Evolutionary conservation across 2,113 vertebrate genomes (phyloP).

Genomic region (Triplophysa tibetana): DNA sequence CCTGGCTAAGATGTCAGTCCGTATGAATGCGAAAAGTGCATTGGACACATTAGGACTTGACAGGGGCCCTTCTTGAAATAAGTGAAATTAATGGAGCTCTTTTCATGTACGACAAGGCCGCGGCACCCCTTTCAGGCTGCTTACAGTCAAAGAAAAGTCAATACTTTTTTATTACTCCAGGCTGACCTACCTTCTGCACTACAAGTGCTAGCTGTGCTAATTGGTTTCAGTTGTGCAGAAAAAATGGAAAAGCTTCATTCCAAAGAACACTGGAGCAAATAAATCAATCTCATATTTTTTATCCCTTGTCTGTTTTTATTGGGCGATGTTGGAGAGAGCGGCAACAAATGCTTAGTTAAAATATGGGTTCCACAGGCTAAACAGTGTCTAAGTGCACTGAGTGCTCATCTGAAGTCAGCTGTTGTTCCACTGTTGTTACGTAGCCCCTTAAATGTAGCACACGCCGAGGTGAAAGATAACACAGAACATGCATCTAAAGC

Average conservation of each 20-base stretch:
- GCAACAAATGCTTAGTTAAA: constrained; percentile 71
- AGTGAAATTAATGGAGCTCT: constrained; percentile 91
- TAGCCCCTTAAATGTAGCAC: constrained; percentile 29
- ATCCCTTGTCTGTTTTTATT: constrained; percentile 72
- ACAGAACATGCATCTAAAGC: constrained; percentile 4
- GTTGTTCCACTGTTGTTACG: constrained; percentile 16
- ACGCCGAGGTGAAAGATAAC: constrained; percentile 4
- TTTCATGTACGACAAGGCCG: constrained; percentile 87
- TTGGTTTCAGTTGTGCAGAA: constrained; percentile 82
- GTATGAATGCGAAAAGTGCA: constrained; percentile 81
- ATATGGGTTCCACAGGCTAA: constrained; percentile 16
- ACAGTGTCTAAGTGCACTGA: constrained; percentile 36
- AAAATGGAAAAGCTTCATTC: constrained; percentile 80
- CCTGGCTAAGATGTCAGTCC: constrained; percentile 76
- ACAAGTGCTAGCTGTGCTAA: constrained; percentile 85
- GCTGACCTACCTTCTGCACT: constrained; percentile 87
- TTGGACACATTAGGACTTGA: constrained; percentile 85
- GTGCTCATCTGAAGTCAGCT: constrained; percentile 29
- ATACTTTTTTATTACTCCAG: constrained; percentile 91
- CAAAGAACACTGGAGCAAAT: constrained; percentile 84
- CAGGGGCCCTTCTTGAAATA: constrained; percentile 85
- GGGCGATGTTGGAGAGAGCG: constrained; percentile 75
- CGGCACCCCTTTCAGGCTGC: constrained; percentile 83
- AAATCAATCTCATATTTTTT: constrained; percentile 83
- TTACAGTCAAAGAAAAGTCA: constrained; percentile 91